Percentiles rank a stretch among this genome's conserved stretches.
These are phyloP conservation scores for Trichogramma evanescens DNA, from an alignment of 2,888 invertebrate species.

Conservation along the genomic window DNA sequence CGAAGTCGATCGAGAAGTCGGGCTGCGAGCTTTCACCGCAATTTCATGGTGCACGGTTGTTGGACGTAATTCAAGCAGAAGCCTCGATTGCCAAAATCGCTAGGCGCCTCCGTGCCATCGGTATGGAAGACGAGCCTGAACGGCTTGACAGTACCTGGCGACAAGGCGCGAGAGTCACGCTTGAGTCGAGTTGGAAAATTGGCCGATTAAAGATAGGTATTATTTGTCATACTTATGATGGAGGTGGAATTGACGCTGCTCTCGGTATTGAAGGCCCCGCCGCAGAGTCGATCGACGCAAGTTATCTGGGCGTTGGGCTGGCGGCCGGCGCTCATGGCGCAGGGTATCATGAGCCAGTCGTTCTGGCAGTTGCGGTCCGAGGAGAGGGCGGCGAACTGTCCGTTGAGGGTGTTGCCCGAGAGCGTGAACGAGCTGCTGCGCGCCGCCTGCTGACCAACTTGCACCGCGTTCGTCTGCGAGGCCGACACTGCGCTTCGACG, in stretches of 20 bases:
- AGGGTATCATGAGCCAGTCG: slow-evolving; percentile 76
- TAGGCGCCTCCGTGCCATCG: slow-evolving; percentile 69
- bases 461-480: background rate
- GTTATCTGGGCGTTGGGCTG: slow-evolving; percentile 53
- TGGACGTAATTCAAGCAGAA: slow-evolving; percentile 79
- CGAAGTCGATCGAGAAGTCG: too few relatives aligned
- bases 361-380: slow-evolving; percentile 64
- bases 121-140: slow-evolving; percentile 73
- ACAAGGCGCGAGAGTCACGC: background rate
- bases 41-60: slow-evolving; percentile 69
- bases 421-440: slow-evolving; percentile 65
- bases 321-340: slow-evolving; percentile 64
- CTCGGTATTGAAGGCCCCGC: slow-evolving; percentile 72
- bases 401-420: slow-evolving; percentile 69
- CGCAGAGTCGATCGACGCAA: slow-evolving; percentile 76
- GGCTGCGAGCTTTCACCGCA: slow-evolving; percentile 20
- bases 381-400: slow-evolving; percentile 60
- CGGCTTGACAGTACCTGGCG: slow-evolving; percentile 71
- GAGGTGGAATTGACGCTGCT: slow-evolving; percentile 57
- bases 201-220: background rate
- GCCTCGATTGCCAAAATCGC: slow-evolving; percentile 69
- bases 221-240: slow-evolving; percentile 56
- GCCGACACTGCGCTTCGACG: background rate
- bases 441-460: background rate
- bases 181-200: background rate